Conservation (phyloP, 92 coral and sea anemone species). For the Porites divaricata region DNA sequence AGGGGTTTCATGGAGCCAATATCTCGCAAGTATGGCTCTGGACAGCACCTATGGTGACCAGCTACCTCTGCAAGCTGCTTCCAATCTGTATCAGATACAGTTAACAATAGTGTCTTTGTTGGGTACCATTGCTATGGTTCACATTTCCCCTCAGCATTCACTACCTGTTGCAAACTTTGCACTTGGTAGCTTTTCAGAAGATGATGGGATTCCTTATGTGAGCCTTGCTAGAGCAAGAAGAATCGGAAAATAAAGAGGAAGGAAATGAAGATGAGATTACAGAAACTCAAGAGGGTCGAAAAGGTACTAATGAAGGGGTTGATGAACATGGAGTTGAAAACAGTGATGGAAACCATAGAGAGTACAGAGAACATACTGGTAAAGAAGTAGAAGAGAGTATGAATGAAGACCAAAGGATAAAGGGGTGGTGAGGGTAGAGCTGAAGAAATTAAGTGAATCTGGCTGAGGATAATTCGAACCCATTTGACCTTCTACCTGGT, state of each 20-base stretch:
- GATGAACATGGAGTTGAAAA: neutral
- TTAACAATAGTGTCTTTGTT: conserved; percentile 19
- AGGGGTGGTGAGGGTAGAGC: neutral
- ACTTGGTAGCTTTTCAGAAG: conserved; percentile 29
- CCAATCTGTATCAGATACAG: conserved; percentile 29
- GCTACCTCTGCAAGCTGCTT: conserved; percentile 42
- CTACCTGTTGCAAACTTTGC: conserved; percentile 23
- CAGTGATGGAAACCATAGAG: neutral
- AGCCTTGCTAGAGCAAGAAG: conserved; percentile 29
- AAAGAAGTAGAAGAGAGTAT: too few relatives aligned
- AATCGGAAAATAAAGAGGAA: conserved; percentile 9
- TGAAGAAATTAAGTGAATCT: neutral
- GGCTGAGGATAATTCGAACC: conserved; percentile 2
- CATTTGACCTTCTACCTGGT: conserved; percentile 35
- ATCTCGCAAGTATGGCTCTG: conserved; percentile 20
- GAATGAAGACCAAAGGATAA: neutral
- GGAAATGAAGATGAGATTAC: conserved; percentile 7
- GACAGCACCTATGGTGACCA: conserved; percentile 41
- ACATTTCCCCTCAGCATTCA: conserved; percentile 32
- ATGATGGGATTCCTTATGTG: conserved; percentile 33
- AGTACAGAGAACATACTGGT: too few relatives aligned
- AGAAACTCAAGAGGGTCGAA: conserved; percentile 1
- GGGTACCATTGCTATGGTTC: conserved; percentile 25
- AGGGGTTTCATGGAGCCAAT: conserved; percentile 23
- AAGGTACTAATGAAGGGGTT: conserved; percentile 8